A percentile compares a stretch with the other conserved stretches of the same genome.
Evolutionary conservation across 2,888 invertebrate genomes (phyloP).

Genomic region (Gisinianus flammeolus): DNA sequence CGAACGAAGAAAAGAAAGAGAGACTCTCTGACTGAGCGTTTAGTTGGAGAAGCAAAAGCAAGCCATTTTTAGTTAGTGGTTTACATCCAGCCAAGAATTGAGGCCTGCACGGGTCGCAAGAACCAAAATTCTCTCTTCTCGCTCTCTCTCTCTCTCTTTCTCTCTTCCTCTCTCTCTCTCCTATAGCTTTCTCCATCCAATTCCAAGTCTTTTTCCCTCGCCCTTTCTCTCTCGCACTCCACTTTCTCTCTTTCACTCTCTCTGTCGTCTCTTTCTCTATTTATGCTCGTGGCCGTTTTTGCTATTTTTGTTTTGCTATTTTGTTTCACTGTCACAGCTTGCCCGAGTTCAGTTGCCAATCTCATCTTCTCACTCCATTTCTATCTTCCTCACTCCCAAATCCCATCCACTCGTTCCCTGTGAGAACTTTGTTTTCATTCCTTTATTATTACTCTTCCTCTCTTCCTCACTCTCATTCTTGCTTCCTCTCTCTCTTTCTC

Average conservation of each 20-base stretch:
- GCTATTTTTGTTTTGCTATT: conserved; percentile 30
- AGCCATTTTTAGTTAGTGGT: conserved; percentile 26
- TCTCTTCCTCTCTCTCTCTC: background rate
- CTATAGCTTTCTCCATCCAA: background rate
- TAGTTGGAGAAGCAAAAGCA: too few relatives aligned
- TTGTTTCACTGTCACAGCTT: conserved; percentile 40
- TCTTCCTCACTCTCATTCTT: background rate
- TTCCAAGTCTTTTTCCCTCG: conserved; percentile 2
- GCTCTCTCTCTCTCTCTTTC: conserved; percentile 18
- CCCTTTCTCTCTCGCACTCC: background rate
- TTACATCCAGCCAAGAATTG: conserved; percentile 27
- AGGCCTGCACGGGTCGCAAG: conserved; percentile 24
- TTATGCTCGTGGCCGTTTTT: conserved; percentile 18
- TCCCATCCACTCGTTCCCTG: background rate
- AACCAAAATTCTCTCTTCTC: conserved; percentile 2
- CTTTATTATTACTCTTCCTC: background rate
- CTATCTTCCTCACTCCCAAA: conserved; percentile 64
- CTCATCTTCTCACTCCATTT: conserved; percentile 41
- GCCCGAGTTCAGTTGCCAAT: conserved; percentile 43
- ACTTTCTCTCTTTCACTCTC: conserved; percentile 2
- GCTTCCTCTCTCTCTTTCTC: background rate
- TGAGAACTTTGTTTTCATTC: background rate
- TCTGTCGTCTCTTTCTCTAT: conserved; percentile 1
- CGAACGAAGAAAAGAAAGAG: background rate
- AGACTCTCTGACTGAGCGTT: too few relatives aligned